Evolutionary conservation across 2,888 invertebrate genomes (phyloP), one percentile per base, ranked within the genome.

Genomic region (Amiota mariae): DNA sequence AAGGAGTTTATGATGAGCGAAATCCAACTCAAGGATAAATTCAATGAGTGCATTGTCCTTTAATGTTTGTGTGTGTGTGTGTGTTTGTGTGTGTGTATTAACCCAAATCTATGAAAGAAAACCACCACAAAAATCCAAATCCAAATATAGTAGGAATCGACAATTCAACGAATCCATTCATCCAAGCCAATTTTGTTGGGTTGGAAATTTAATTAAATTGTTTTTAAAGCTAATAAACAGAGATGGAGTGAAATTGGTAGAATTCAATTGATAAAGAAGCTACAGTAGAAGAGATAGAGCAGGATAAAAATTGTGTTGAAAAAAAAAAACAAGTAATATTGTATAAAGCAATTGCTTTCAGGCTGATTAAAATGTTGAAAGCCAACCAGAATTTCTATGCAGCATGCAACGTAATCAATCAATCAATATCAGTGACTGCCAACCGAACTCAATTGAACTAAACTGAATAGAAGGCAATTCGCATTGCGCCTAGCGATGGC

Each of bases 301-400:
- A 66, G 49, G 46, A 48, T 15, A 24, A 59, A 59, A 18, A 8
- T n/a, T n/a, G n/a, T n/a, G n/a, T n/a, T n/a, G n/a, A 59, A 59
- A 59, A 59, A 59, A 15, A 18, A 18, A 59, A 18, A 15, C 20
- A 59, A n/a, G 1, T 10, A 20, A 20, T 20, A n/a, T 18, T 8
- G 4, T 36, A 18, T 18, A 49, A 15, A 18, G 48, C 48, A 66
- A 49, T 66, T 66, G 84, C 85, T 82, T 78, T 85, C 84, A 73
- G 81, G 78, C 81, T 82, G 83, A 83, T 85, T 83, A 80, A 85
- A 85, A 84, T 80, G 81, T 79, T 36, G 36, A 36, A 36, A 84
- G 77, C 81, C 80, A 81, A 85, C 84, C 78, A 77, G 80, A 81
- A 79, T 76, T 80, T 75, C 74, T 70, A 79, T 84, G 36, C 82